Conservation (phyloP, 2,113 vertebrate species). For the Lamprologus ornatipinnis region DNA sequence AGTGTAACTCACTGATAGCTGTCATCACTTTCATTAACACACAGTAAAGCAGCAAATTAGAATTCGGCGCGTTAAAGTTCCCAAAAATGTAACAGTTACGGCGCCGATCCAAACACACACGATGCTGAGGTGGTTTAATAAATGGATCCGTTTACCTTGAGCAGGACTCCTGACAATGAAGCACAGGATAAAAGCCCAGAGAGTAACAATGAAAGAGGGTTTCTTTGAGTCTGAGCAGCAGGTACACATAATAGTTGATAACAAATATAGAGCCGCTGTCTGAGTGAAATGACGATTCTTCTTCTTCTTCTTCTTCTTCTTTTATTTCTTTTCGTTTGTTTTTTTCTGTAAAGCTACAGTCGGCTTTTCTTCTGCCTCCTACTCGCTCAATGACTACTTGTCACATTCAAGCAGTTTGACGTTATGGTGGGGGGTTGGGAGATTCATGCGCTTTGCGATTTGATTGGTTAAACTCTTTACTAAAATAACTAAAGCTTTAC, state of each 20-base stretch:
- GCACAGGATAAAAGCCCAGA: neutral
- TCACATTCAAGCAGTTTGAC: neutral
- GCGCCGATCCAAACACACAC: too few relatives aligned
- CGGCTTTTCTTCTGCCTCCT: rapidly evolving
- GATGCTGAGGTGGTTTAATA: neutral
- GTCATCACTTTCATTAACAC: neutral
- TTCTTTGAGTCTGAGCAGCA: neutral
- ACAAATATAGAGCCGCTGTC: neutral
- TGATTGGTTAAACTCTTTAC: neutral
- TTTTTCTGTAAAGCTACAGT: rapidly evolving
- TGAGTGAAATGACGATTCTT: neutral
- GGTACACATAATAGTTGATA: neutral
- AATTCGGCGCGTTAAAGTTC: neutral
- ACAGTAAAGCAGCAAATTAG: neutral
- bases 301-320: neutral
- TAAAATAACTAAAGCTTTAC: neutral
- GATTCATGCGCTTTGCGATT: neutral
- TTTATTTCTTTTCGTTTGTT: rapidly evolving
- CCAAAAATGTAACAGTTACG: neutral
- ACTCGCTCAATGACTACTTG: neutral
- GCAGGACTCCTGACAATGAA: rapidly evolving
- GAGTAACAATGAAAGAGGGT: neutral
- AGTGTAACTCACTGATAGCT: neutral
- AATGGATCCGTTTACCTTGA: neutral
- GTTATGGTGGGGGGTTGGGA: neutral